These are phyloP conservation scores for Phortica magna DNA, from an alignment of 2,888 invertebrate genomes.

Conservation along the genomic window DNA sequence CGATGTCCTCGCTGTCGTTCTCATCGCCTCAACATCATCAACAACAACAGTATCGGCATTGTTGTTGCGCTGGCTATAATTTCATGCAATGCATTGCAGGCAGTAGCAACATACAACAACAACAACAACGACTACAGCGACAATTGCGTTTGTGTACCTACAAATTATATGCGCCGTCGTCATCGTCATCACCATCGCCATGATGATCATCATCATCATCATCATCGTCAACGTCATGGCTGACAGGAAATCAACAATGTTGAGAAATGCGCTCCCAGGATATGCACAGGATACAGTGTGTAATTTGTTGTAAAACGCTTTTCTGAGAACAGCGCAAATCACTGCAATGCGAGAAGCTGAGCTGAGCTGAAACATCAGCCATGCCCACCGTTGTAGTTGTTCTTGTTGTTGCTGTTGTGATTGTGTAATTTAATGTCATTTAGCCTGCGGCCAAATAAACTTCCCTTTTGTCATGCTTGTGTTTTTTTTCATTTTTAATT, in stretches of 20 bases:
- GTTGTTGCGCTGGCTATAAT: conserved; percentile 4
- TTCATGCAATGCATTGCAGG: conserved; percentile 8
- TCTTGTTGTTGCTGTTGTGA: conserved; percentile 45
- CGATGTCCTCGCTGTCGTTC: conserved; percentile 36
- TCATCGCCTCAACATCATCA: background rate
- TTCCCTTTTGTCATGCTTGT: conserved; percentile 51
- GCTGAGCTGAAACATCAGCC: background rate
- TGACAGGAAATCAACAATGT: conserved; percentile 67
- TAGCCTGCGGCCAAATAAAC: conserved; percentile 72
- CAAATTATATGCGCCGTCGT: conserved; percentile 56
- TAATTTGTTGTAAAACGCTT: conserved; percentile 74
- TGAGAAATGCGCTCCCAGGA: conserved; percentile 61
- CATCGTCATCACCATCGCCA: conserved; percentile 10
- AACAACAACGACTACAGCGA: background rate
- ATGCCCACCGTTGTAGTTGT: conserved; percentile 9
- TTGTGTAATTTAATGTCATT: conserved; percentile 72
- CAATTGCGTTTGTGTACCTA: conserved; percentile 56
- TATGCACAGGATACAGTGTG: conserved; percentile 71
- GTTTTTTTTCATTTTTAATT: background rate
- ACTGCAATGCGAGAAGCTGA: conserved; percentile 17
- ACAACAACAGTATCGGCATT: background rate
- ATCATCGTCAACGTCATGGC: conserved; percentile 32
- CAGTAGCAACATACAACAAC: background rate
- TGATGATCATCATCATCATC: background rate
- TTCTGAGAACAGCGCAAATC: conserved; percentile 48